Percentiles rank a stretch among this genome's conserved stretches.
Evolutionary conservation across 2,113 vertebrate species (phyloP).

Genomic region (Sylvia atricapilla): DNA sequence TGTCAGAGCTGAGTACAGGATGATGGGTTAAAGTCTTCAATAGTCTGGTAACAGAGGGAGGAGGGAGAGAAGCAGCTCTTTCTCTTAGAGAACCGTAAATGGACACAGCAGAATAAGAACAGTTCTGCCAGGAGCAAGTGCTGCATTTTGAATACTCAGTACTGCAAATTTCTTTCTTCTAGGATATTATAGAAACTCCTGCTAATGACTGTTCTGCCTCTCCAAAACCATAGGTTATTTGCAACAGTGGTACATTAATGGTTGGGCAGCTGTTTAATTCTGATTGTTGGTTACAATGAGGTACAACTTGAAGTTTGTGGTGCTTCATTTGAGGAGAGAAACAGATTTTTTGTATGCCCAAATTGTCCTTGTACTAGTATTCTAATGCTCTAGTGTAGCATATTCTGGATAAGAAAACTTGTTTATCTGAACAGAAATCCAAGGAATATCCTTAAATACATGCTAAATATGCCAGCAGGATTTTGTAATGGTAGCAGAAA

Average conservation of each 20-base stretch:
- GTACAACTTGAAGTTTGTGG: neutral
- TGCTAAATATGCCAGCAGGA: neutral
- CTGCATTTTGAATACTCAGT: neutral
- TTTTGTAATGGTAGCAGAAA: neutral
- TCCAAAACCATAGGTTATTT: neutral
- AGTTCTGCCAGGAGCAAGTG: neutral
- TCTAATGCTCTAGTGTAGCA: neutral
- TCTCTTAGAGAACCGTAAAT: neutral
- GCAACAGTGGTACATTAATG: neutral
- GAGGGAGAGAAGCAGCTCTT: neutral
- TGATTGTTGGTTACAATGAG: neutral
- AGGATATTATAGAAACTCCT: neutral
- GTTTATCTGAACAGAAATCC: neutral
- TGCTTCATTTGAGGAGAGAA: neutral
- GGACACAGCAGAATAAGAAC: neutral
- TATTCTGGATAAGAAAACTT: neutral
- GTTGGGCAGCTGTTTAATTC: neutral
- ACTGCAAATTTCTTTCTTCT: neutral
- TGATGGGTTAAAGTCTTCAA: neutral
- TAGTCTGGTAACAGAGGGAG: neutral
- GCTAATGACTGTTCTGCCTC: neutral
- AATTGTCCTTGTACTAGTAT: neutral
- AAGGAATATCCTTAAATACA: neutral
- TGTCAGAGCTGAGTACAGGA: neutral
- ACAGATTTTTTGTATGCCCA: neutral